A percentile compares a stretch with the other conserved stretches of the same genome.
phyloP scores from a whole-genome alignment of 35 echinoderm and acorn worm species.

The Strongylocentrotus purpuratus region DNA sequence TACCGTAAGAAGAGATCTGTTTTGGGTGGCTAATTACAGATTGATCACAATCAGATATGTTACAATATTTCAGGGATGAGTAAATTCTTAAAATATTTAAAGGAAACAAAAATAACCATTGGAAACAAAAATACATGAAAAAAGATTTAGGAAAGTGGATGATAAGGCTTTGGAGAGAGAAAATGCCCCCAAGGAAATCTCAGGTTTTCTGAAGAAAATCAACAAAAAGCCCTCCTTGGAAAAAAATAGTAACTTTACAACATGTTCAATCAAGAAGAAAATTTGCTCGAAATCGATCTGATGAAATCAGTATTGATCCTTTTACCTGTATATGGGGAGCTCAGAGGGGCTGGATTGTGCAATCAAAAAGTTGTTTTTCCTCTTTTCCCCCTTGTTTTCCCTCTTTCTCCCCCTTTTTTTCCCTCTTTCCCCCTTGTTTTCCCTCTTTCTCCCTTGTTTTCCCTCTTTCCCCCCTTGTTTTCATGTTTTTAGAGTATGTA shows the following conservation, averaged over 20 bases:
- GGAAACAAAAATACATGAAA: no score
- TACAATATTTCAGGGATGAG: background rate
- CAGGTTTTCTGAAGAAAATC: background rate
- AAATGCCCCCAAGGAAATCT: background rate
- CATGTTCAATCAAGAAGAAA: background rate
- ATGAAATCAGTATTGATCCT: background rate
- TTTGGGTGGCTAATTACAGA: background rate
- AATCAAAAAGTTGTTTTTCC: no score
- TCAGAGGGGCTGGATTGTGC: no score
- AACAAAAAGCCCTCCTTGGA: background rate
- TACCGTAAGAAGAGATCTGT: background rate
- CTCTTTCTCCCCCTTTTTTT: no score
- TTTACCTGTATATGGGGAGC: background rate
- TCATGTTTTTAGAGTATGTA: no score
- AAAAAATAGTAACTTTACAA: background rate
- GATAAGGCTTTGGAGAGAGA: background rate
- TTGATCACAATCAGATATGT: background rate
- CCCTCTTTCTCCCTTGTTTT: no score
- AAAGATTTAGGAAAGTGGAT: background rate
- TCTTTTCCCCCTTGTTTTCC: no score
- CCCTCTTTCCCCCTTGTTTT: no score
- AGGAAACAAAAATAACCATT: background rate
- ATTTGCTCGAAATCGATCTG: background rate
- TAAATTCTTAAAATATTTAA: background rate
- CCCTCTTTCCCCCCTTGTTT: no score